Evolutionary conservation across 2,888 invertebrate species (phyloP).

Genomic region (Hedya salicella): DNA sequence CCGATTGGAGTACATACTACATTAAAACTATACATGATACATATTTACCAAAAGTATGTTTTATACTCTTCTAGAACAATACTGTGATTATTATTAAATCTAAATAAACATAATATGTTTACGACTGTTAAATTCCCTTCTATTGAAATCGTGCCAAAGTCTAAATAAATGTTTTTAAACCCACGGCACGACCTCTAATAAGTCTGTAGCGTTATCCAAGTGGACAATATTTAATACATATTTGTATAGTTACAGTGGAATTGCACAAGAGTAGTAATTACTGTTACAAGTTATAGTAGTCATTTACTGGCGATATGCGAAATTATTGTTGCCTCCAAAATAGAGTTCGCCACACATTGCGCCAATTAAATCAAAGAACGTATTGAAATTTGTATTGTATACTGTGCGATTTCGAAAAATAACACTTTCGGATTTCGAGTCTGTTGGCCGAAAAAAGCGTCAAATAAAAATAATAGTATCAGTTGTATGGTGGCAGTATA

Average conservation of each 20-base stretch:
- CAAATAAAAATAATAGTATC: no score
- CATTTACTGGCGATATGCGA: no score
- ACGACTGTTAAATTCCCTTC: constrained; percentile 2
- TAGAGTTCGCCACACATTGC: no score
- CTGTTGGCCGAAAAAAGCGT: no score
- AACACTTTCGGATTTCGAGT: no score
- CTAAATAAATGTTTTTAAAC: constrained; percentile 8
- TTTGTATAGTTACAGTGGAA: neutral
- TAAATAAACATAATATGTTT: neutral
- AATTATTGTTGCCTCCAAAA: no score
- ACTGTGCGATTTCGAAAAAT: no score
- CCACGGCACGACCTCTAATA: neutral
- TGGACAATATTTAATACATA: neutral
- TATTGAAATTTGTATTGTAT: no score
- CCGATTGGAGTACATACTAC: no score
- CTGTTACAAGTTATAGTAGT: neutral
- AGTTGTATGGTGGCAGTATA: no score
- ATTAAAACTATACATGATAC: neutral
- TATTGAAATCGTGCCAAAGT: constrained; percentile 16
- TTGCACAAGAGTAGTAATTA: neutral
- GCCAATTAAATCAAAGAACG: no score
- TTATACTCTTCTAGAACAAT: neutral
- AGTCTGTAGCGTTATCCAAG: neutral
- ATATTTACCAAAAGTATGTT: neutral
- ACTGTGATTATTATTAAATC: neutral